Conservation (phyloP, 2,113 vertebrate genomes). For the Prionailurus bengalensis region DNA sequence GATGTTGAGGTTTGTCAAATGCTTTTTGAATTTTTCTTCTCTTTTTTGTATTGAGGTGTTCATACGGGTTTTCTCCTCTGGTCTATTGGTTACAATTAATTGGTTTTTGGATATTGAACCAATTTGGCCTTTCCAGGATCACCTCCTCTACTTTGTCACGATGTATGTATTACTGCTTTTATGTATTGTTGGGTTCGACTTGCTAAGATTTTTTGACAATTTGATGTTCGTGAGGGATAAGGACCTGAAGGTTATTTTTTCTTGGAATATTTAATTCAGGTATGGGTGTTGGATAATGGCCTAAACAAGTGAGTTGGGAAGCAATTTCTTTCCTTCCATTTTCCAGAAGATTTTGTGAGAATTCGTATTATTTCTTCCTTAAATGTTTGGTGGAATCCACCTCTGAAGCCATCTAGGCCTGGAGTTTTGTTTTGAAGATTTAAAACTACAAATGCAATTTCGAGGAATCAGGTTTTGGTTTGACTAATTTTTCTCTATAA, state of each 20-base stretch:
- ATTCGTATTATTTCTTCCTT: constrained; percentile 1
- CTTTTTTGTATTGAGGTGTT: not conserved
- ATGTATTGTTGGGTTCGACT: not conserved
- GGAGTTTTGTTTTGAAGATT: not conserved
- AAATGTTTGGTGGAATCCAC: not conserved
- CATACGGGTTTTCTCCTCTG: not conserved
- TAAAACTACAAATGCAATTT: not conserved
- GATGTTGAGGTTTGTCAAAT: not conserved
- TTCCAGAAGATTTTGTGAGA: constrained; percentile 47
- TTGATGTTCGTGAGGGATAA: not conserved
- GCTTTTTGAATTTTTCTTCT: not conserved
- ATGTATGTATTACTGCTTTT: not conserved
- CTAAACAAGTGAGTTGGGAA: not conserved
- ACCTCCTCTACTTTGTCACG: not conserved
- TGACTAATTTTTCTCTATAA: not conserved
- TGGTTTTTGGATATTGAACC: not conserved
- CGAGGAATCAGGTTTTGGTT: not conserved
- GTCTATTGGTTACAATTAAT: not conserved
- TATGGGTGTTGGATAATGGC: not conserved
- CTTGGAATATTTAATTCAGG: not conserved
- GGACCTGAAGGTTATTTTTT: not conserved
- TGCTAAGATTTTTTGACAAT: not conserved
- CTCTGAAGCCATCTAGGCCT: not conserved
- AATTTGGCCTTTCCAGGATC: not conserved
- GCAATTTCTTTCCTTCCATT: constrained; percentile 41